These are phyloP conservation scores for Engystomops pustulosus DNA, from an alignment of 2,113 vertebrate species.

Conservation along the genomic window DNA sequence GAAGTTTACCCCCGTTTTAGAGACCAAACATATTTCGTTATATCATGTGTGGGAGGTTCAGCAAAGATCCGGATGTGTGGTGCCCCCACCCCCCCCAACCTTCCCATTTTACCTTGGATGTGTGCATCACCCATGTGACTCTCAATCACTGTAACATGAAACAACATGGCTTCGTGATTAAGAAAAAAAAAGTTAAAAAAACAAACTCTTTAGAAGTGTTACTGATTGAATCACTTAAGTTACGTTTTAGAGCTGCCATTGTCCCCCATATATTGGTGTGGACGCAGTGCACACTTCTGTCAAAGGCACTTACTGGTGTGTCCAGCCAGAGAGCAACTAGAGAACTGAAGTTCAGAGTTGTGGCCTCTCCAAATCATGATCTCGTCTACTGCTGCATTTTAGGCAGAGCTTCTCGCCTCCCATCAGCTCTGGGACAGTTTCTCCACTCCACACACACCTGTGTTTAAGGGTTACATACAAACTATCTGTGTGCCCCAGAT, in stretches of 20 bases:
- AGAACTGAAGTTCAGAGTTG: slow-evolving; percentile 15
- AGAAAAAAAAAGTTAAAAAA: not conserved
- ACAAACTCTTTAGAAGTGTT: not conserved
- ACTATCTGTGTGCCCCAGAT: slow-evolving; percentile 30
- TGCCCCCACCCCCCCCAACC: not conserved
- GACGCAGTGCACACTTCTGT: slow-evolving; percentile 32
- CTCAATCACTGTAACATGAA: not conserved
- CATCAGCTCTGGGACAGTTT: not conserved
- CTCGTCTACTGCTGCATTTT: slow-evolving; percentile 19
- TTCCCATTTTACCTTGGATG: not conserved
- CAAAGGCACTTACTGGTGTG: slow-evolving; percentile 29
- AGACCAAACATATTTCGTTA: slow-evolving; percentile 38
- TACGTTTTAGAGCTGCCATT: not conserved
- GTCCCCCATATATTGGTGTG: not conserved
- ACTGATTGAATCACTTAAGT: not conserved
- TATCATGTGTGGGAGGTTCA: slow-evolving; percentile 31
- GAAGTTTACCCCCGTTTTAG: slow-evolving; percentile 27
- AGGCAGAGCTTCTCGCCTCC: not conserved
- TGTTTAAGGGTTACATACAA: slow-evolving; percentile 17
- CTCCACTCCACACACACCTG: slow-evolving; percentile 2
- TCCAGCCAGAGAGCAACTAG: not conserved
- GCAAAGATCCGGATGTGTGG: slow-evolving; percentile 20
- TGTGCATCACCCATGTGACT: slow-evolving; percentile 29
- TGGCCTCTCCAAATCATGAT: slow-evolving; percentile 9
- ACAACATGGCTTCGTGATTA: no score